Percentiles rank a stretch among this genome's conserved stretches.
These are phyloP conservation scores for Haemorhous mexicanus DNA, from an alignment of 2,113 vertebrate species.

Conservation along the genomic window DNA sequence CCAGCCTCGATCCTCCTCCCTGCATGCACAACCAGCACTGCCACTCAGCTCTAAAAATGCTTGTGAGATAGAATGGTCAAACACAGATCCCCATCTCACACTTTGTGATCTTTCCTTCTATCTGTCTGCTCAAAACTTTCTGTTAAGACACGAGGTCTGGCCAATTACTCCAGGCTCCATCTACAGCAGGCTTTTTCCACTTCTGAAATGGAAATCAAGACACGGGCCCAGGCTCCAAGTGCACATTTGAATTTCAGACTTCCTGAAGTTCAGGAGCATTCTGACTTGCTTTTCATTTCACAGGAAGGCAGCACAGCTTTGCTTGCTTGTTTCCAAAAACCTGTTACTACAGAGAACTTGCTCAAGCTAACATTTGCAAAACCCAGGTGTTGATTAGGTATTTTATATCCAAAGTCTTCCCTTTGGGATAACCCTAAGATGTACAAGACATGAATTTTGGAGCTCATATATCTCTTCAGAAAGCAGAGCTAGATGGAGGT, in stretches of 20 bases:
- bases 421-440: neutral
- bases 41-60: neutral
- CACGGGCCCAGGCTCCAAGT: neutral
- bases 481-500: neutral
- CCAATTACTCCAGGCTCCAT: neutral
- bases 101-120: neutral
- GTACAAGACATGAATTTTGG: rapidly evolving
- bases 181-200: neutral
- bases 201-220: neutral
- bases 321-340: neutral
- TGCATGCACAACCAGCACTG: rapidly evolving
- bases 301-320: neutral
- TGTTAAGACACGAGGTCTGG: neutral
- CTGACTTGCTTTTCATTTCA: neutral
- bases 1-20: neutral
- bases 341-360: neutral
- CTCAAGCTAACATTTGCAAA: neutral
- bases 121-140: neutral
- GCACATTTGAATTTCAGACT: conserved; percentile 27
- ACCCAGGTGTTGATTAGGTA: neutral
- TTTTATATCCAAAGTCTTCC: neutral
- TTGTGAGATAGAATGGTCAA: neutral
- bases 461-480: neutral
- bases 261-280: neutral
- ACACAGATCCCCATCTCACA: neutral